Percentiles rank a stretch among this genome's conserved stretches.
Conservation (phyloP, 2,113 vertebrate species). For the Dunckerocampus dactyliophorus region DNA sequence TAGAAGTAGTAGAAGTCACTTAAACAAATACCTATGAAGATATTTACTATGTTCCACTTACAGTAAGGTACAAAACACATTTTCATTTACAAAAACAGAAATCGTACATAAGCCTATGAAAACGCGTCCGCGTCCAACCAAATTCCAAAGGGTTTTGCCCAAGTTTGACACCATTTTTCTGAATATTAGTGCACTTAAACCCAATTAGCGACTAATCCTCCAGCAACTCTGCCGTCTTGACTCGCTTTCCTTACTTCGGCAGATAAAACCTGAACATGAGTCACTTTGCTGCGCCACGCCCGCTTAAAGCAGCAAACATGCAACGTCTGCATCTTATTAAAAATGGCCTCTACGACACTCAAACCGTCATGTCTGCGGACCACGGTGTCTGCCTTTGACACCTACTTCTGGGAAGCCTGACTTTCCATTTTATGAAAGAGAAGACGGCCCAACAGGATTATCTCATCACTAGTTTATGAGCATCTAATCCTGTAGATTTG, state of each 20-base stretch:
- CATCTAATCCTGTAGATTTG: conserved; percentile 56
- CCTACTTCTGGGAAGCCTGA: conserved; percentile 48
- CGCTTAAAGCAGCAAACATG: conserved; percentile 35
- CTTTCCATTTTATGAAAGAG: conserved; percentile 45
- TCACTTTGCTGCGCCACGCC: conserved; percentile 18
- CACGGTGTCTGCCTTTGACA: conserved; percentile 50
- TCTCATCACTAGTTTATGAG: conserved; percentile 61
- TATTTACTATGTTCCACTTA: no score
- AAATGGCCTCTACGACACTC: conserved; percentile 25
- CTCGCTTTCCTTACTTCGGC: conserved; percentile 17
- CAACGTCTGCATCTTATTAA: conserved; percentile 39
- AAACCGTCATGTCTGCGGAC: conserved; percentile 44
- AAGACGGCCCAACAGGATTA: conserved; percentile 56
- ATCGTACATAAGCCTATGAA: no score
- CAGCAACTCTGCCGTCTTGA: conserved; percentile 7
- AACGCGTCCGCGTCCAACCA: no score
- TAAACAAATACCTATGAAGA: no score
- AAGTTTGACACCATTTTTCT: neutral
- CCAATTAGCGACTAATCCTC: neutral
- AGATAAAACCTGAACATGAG: conserved; percentile 18
- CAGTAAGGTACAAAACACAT: no score
- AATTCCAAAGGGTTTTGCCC: neutral
- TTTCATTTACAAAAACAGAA: no score
- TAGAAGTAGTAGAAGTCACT: no score
- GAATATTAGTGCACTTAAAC: conserved; percentile 13